These are phyloP conservation scores for Ellobium chinense DNA, from an alignment of 2,888 invertebrate genomes.

Conservation along the genomic window DNA sequence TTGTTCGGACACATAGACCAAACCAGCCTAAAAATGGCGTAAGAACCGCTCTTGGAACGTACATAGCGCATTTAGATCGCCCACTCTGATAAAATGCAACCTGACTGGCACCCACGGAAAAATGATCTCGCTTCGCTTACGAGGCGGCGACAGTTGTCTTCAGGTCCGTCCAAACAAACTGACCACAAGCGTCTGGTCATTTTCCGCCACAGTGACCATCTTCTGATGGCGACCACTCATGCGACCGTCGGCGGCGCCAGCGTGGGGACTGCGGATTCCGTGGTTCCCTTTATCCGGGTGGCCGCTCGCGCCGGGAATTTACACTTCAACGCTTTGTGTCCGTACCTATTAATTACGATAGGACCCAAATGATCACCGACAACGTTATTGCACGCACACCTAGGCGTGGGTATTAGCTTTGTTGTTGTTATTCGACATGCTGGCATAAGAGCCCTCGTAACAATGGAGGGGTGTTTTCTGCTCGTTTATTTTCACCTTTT, in stretches of 20 bases:
- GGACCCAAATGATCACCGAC: neutral
- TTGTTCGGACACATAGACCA: neutral
- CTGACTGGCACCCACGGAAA: neutral
- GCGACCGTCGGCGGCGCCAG: conserved; percentile 21
- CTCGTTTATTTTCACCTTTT: neutral
- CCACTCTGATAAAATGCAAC: neutral
- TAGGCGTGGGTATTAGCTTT: neutral
- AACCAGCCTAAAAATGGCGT: neutral
- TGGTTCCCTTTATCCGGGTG: neutral
- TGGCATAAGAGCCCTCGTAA: neutral
- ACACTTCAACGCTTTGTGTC: neutral
- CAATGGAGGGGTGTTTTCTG: neutral
- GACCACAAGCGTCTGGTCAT: conserved; percentile 25
- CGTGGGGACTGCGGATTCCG: neutral
- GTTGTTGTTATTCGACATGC: neutral
- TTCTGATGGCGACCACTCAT: neutral
- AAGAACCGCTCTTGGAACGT: neutral
- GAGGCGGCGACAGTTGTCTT: neutral
- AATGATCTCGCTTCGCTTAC: neutral
- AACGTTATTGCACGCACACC: neutral
- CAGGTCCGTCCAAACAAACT: conserved; percentile 15
- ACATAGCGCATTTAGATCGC: neutral
- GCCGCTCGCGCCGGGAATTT: conserved; percentile 2
- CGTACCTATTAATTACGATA: neutral
- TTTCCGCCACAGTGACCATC: conserved; percentile 17